Conservation (phyloP, 1,140 invertebrate genomes). For the Scylla paramamosain region DNA sequence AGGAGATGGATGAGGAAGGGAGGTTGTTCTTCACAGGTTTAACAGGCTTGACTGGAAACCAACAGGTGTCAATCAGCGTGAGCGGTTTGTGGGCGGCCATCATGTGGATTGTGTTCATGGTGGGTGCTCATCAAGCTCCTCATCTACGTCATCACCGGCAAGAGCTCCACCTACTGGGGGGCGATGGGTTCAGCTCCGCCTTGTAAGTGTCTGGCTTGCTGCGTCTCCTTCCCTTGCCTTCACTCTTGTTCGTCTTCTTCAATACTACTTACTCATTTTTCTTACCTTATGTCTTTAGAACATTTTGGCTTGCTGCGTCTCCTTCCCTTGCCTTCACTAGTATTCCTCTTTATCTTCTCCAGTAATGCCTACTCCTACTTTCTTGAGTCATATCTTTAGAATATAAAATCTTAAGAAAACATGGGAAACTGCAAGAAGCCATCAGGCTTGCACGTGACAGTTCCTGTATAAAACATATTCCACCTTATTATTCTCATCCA, state of each 20-base stretch:
- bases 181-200: neutral
- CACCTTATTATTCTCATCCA: too few species aligned
- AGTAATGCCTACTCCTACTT: too few species aligned
- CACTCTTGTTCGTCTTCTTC: neutral
- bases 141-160: neutral
- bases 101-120: neutral
- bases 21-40: neutral
- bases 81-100: neutral
- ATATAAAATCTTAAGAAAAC: too few species aligned
- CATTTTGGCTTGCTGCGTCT: too few species aligned
- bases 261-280: too few species aligned
- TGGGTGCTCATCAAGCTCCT: neutral
- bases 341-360: too few species aligned
- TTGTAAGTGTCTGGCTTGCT: neutral
- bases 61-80: neutral
- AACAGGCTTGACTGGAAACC: neutral
- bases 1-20: neutral
- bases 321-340: too few species aligned
- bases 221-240: neutral
- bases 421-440: too few species aligned
- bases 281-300: too few species aligned
- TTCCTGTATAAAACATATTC: too few species aligned
- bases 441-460: too few species aligned
- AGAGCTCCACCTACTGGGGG: neutral
- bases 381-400: too few species aligned